These are phyloP conservation scores for Rostratula benghalensis DNA, from an alignment of 2,113 vertebrate species.

Conservation along the genomic window DNA sequence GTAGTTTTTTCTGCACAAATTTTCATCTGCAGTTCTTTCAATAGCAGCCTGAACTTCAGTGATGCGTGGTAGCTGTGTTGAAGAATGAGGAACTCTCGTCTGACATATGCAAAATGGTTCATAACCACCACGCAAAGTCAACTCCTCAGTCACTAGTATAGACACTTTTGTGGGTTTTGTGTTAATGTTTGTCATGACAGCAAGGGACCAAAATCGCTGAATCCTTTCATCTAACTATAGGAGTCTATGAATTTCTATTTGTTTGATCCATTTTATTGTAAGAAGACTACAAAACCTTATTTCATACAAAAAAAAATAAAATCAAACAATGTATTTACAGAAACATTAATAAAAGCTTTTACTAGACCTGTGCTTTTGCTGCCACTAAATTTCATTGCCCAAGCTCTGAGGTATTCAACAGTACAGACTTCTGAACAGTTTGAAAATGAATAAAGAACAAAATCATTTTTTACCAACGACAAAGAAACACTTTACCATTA, in stretches of 20 bases:
- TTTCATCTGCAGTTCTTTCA: background rate
- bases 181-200: background rate
- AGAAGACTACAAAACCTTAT: background rate
- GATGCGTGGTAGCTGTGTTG: background rate
- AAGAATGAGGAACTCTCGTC: background rate
- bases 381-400: background rate
- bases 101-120: background rate
- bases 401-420: background rate
- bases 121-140: background rate
- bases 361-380: background rate
- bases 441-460: conserved; percentile 21
- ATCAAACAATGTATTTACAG: background rate
- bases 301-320: background rate
- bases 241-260: background rate
- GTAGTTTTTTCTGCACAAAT: background rate
- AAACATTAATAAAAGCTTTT: conserved; percentile 8
- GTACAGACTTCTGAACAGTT: background rate
- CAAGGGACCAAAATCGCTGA: background rate
- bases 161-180: background rate
- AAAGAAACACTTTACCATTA: conserved; percentile 27
- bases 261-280: background rate
- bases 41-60: background rate
- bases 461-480: background rate
- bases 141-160: background rate
- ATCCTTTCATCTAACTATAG: background rate